Evolutionary conservation across 2,113 vertebrate species (phyloP).

Genomic region (Amblyornis subalaris): DNA sequence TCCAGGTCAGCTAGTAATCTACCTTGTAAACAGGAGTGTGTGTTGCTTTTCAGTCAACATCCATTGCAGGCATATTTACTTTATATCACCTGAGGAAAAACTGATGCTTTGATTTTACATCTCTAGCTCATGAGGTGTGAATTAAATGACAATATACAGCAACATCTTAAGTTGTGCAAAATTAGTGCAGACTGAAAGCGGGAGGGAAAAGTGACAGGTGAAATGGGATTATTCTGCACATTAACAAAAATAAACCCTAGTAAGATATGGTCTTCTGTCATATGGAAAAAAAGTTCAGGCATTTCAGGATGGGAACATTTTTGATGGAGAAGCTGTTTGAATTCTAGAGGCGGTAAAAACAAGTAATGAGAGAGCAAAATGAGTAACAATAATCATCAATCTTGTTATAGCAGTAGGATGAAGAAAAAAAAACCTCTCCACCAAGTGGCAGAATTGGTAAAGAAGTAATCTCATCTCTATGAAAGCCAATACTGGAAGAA

Average conservation of each 20-base stretch:
- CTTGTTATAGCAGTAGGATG: not conserved
- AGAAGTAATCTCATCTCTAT: not conserved
- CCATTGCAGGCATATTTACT: not conserved
- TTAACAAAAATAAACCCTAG: not conserved
- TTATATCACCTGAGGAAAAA: not conserved
- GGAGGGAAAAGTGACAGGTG: not conserved
- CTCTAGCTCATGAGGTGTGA: not conserved
- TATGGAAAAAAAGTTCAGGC: not conserved
- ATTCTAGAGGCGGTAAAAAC: not conserved
- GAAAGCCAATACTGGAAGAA: not conserved
- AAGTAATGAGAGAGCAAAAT: not conserved
- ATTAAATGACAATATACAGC: not conserved
- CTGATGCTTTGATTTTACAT: not conserved
- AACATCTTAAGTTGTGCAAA: not conserved
- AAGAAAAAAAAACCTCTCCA: not conserved
- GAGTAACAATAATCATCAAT: not conserved
- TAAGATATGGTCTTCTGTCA: not conserved
- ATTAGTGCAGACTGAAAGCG: not conserved
- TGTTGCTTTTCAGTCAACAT: not conserved
- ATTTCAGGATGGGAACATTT: not conserved
- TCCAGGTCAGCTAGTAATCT: not conserved
- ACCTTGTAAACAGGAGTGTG: not conserved
- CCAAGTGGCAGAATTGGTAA: not conserved
- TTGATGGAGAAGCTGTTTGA: not conserved
- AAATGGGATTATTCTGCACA: not conserved